phyloP scores from a whole-genome alignment of 2,888 invertebrate genomes.

The Ferrisia virgata region DNA sequence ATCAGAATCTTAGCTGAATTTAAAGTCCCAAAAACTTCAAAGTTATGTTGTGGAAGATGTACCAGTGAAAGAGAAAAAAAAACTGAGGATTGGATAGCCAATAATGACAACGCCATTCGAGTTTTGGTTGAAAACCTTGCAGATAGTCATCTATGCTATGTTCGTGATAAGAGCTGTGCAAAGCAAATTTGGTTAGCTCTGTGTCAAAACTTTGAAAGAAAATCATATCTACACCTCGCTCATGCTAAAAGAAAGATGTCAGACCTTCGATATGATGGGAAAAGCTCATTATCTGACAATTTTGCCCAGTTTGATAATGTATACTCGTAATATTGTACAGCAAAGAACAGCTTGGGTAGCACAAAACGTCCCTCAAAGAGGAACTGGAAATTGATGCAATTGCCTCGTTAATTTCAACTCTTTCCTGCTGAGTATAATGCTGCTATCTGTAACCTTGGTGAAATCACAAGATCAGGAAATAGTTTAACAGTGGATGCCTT shows the following conservation, averaged over 20 bases:
- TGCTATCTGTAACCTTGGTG: background rate
- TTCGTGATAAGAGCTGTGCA: background rate
- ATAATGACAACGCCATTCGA: background rate
- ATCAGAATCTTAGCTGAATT: background rate
- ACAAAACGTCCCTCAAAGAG: too few relatives aligned
- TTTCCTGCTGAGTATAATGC: background rate
- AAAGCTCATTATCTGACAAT: background rate
- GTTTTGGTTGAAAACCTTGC: constrained; percentile 6
- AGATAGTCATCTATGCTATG: background rate
- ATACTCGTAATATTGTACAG: background rate
- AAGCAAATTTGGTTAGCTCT: constrained; percentile 18
- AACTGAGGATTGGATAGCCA: background rate
- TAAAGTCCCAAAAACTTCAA: background rate
- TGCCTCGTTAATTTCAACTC: background rate
- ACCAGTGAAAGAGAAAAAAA: too few relatives aligned
- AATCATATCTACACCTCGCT: background rate
- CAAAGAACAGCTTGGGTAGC: background rate
- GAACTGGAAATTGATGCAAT: background rate
- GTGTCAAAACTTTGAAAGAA: background rate
- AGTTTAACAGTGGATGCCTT: background rate
- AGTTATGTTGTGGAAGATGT: background rate
- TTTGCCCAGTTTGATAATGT: background rate
- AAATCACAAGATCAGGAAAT: background rate
- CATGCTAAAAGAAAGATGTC: background rate
- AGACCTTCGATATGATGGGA: background rate